Conservation (phyloP, 2,888 invertebrate species). For the Nymphalis polychloros region DNA sequence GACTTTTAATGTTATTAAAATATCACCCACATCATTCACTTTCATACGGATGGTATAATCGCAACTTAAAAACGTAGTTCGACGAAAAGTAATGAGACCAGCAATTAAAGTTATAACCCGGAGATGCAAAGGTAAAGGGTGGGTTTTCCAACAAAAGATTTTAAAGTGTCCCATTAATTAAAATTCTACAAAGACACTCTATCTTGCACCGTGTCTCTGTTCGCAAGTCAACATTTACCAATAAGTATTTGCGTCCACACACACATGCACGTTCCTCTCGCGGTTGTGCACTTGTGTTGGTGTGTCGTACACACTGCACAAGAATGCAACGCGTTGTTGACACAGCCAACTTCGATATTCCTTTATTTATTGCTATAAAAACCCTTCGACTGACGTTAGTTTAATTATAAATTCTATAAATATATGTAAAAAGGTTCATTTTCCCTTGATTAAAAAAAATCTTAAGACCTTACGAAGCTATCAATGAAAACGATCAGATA, state of each 20-base stretch:
- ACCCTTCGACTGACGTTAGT: constrained; percentile 53
- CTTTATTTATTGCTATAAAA: constrained; percentile 82
- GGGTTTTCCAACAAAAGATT: constrained; percentile 25
- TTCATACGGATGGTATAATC: constrained; percentile 7
- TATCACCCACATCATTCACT: constrained; percentile 20
- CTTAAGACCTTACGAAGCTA: constrained; percentile 48
- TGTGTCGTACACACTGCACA: constrained; percentile 71
- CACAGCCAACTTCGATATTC: constrained; percentile 81
- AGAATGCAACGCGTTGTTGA: constrained; percentile 82
- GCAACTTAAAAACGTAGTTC: constrained; percentile 8
- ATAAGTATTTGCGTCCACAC: constrained; percentile 76
- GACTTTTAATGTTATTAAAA: constrained; percentile 13
- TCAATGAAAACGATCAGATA: background rate
- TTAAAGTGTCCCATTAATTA: constrained; percentile 25
- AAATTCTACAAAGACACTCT: constrained; percentile 33
- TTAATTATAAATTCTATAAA: constrained; percentile 42
- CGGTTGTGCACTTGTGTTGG: constrained; percentile 50
- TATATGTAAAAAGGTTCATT: background rate
- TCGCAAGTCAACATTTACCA: constrained; percentile 77
- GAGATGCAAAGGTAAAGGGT: constrained; percentile 9
- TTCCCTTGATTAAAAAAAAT: constrained; percentile 32
- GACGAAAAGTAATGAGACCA: constrained; percentile 29
- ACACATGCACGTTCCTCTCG: constrained; percentile 49
- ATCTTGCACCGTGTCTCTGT: constrained; percentile 46
- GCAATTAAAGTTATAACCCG: constrained; percentile 34